Evolutionary conservation across 1,140 invertebrate genomes (phyloP).

Genomic region (Amyelois transitella): DNA sequence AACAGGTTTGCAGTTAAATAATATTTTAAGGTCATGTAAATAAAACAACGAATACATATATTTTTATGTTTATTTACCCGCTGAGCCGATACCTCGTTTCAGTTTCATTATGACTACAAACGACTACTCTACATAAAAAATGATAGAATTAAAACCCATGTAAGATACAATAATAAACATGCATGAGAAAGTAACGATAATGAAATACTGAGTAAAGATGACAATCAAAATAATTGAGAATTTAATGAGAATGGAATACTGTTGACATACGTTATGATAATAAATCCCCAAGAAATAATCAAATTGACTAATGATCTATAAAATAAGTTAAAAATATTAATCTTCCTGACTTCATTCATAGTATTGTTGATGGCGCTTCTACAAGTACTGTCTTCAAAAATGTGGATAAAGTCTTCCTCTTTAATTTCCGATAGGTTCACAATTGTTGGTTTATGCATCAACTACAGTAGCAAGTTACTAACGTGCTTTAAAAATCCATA

Average conservation of each 20-base stretch:
- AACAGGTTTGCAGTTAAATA: neutral
- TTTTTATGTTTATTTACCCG: slow-evolving; percentile 13
- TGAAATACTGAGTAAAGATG: neutral
- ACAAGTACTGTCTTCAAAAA: too few species aligned
- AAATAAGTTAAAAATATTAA: neutral
- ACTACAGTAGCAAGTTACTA: too few species aligned
- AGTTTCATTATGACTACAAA: neutral
- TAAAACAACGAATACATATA: slow-evolving; percentile 5
- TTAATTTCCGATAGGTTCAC: too few species aligned
- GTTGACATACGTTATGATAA: too few species aligned
- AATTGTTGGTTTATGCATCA: too few species aligned
- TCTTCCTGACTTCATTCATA: neutral
- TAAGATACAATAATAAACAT: neutral
- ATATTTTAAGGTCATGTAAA: slow-evolving; percentile 13
- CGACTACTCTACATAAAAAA: neutral
- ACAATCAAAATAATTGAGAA: too few species aligned
- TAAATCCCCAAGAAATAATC: too few species aligned
- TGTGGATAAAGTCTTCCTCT: too few species aligned
- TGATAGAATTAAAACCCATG: neutral
- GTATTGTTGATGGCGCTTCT: neutral
- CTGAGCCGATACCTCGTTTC: slow-evolving; percentile 18
- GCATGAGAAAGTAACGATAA: neutral
- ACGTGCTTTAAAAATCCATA: too few species aligned
- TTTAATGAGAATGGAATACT: neutral
- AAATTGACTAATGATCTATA: neutral